Percentiles rank a stretch among this genome's conserved stretches.
phyloP scores from a whole-genome alignment of 2,888 invertebrate species.

The Aromia moschata region DNA sequence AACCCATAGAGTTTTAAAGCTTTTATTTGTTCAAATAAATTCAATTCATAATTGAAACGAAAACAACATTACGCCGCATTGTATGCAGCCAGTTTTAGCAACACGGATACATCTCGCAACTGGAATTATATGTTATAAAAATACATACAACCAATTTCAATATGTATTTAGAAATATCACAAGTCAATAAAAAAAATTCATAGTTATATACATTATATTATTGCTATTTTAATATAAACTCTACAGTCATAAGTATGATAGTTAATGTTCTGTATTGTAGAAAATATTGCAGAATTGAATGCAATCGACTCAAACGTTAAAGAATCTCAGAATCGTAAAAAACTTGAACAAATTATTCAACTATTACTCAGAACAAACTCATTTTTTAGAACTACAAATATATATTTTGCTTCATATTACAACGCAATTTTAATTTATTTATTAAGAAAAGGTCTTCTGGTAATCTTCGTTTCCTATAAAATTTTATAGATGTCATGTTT shows the following conservation, averaged over 20 bases:
- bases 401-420: too few relatives aligned
- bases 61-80: constrained; percentile 34
- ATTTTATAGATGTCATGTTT: too few relatives aligned
- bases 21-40: constrained; percentile 30
- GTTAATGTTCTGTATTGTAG: constrained; percentile 17
- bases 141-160: constrained; percentile 35
- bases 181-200: constrained; percentile 36
- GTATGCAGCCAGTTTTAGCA: constrained; percentile 32
- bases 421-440: too few relatives aligned
- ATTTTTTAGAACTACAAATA: too few relatives aligned
- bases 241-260: constrained; percentile 35
- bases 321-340: not conserved
- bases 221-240: constrained; percentile 40
- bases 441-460: too few relatives aligned
- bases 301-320: not conserved
- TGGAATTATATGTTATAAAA: constrained; percentile 36
- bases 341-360: too few relatives aligned
- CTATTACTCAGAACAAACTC: too few relatives aligned
- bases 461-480: too few relatives aligned
- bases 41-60: too few relatives aligned
- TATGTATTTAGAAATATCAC: constrained; percentile 36
- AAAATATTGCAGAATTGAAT: not conserved
- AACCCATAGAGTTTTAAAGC: constrained; percentile 28
- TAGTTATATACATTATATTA: constrained; percentile 39
- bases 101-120: constrained; percentile 28